Evolutionary conservation across 2,797 vertebrate genomes (phyloP).

Genomic region (Cygnus olor): DNA sequence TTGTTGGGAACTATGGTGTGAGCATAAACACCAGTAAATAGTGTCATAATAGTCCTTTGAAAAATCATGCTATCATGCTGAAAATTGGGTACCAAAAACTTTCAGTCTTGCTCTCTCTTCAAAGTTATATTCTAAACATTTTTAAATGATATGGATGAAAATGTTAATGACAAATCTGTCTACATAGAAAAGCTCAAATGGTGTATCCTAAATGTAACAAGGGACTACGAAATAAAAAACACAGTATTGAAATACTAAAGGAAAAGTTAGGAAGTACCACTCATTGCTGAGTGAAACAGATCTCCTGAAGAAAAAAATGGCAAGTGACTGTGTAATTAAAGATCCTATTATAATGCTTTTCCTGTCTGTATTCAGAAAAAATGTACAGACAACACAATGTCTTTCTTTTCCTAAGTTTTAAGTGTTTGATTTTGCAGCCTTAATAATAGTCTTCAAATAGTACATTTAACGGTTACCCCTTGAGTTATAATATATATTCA

Average conservation of each 20-base stretch:
- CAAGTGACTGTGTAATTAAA: neutral
- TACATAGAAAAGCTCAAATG: neutral
- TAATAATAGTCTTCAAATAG: neutral
- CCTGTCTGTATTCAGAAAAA: neutral
- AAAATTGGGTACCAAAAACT: neutral
- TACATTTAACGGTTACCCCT: neutral
- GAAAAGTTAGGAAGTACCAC: neutral
- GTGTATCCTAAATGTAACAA: neutral
- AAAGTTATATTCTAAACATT: neutral
- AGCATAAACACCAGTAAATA: neutral
- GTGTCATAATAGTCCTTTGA: neutral
- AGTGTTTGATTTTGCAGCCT: neutral
- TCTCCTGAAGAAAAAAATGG: neutral
- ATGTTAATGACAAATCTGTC: neutral
- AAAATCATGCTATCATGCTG: neutral
- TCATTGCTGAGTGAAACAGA: neutral
- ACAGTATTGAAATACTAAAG: neutral
- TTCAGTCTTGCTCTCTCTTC: neutral
- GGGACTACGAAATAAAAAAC: neutral
- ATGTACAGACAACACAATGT: neutral
- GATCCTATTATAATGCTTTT: neutral
- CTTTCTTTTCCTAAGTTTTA: neutral
- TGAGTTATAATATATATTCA: neutral
- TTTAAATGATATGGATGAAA: neutral
- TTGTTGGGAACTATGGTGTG: neutral